Conservation (phyloP, 2,888 invertebrate species). For the Pandemis heparana region DNA sequence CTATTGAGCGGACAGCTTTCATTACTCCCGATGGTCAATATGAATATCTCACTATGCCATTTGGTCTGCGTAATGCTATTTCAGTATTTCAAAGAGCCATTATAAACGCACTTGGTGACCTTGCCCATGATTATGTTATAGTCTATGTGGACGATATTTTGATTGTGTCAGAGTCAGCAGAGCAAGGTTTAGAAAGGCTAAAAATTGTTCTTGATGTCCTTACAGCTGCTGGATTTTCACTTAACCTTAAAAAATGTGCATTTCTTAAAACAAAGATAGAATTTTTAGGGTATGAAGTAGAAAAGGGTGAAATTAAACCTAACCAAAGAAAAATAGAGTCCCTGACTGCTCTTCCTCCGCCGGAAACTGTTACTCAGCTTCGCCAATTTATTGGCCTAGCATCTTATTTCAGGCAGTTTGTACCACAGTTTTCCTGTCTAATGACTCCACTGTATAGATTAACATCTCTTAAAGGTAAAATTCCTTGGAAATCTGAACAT, state of each 20-base stretch:
- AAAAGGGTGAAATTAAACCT: constrained; percentile 41
- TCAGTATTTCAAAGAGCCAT: constrained; percentile 45
- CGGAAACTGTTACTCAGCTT: too few relatives aligned
- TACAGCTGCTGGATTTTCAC: background rate
- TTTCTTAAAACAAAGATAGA: constrained; percentile 3
- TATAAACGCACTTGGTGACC: constrained; percentile 38
- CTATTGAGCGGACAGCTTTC: constrained; percentile 44
- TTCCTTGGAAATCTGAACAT: constrained; percentile 7
- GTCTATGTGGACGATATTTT: constrained; percentile 33
- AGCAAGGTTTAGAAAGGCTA: constrained; percentile 23
- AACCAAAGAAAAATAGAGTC: constrained; percentile 1
- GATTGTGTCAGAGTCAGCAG: background rate
- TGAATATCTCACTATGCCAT: constrained; percentile 44
- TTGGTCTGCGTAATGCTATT: constrained; percentile 43
- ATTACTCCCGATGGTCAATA: constrained; percentile 42
- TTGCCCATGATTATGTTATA: constrained; percentile 18
- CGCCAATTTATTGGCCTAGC: too few relatives aligned
- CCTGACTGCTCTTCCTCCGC: constrained; percentile 21
- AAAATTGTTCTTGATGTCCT: constrained; percentile 1
- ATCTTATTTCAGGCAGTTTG: constrained; percentile 49
- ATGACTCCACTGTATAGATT: background rate
- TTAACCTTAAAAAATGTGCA: constrained; percentile 7
- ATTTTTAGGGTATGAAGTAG: constrained; percentile 15
- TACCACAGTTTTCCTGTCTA: background rate
- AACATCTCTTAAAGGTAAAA: constrained; percentile 15